Conservation (phyloP, 2,797 vertebrate genomes). For the Cirrhinus mrigala region DNA sequence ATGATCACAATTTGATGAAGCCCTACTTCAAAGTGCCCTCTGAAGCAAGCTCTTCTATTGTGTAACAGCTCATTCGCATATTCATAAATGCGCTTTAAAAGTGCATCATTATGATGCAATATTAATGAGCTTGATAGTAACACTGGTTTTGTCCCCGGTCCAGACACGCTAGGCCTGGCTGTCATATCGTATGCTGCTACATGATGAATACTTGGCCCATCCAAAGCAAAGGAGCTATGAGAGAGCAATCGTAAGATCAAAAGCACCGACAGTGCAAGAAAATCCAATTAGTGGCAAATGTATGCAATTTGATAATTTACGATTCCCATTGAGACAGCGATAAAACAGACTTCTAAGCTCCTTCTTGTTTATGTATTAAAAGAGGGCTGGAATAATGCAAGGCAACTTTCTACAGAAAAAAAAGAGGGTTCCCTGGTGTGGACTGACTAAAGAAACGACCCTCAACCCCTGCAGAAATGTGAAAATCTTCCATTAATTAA, state of each 20-base stretch:
- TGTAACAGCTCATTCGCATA: constrained; percentile 44
- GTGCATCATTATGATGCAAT: constrained; percentile 51
- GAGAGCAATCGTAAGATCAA: constrained; percentile 61
- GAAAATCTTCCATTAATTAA: constrained; percentile 3
- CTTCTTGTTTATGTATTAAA: constrained; percentile 61
- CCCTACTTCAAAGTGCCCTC: constrained; percentile 35
- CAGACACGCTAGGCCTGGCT: constrained; percentile 32
- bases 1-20: constrained; percentile 1
- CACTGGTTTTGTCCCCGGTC: constrained; percentile 29
- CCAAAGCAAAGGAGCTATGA: constrained; percentile 24
- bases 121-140: constrained; percentile 56
- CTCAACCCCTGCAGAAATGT: constrained; percentile 18
- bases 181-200: constrained; percentile 31
- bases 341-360: constrained; percentile 65
- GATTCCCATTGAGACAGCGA: constrained; percentile 63
- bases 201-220: constrained; percentile 45
- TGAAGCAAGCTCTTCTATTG: constrained; percentile 39
- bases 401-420: constrained; percentile 51
- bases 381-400: constrained; percentile 54
- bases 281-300: constrained; percentile 66
- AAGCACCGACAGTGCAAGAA: constrained; percentile 53
- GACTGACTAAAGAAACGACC: constrained; percentile 23
- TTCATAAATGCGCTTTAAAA: constrained; percentile 47
- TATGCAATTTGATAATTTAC: constrained; percentile 66
- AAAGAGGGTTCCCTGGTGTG: constrained; percentile 30